Base-by-base conservation (phyloP, 2,888 invertebrate species). In the Agrochola macilenta region DNA sequence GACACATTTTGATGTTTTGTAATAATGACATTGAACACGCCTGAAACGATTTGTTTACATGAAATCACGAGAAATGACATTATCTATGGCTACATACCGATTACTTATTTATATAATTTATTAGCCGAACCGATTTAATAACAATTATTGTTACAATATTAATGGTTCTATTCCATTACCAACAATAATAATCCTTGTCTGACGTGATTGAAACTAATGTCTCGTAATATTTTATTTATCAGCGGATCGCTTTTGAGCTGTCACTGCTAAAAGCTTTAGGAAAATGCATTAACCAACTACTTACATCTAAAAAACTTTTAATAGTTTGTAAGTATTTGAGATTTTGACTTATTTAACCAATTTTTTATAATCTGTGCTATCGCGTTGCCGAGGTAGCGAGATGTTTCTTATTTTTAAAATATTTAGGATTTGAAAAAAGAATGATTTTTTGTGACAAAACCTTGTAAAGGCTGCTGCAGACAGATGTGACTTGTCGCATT, bases 171-270 rank as follows among this genome's bases (percentile, higher is more conserved):
- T 65, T 61, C 79, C 79, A 78, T 73, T 83, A 73, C 26, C 54
- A 57, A 58, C 20, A 35, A 72, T n/a, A 39, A 69, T 61, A 73
- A 73, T 65, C 63, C 58, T 78, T 71, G 23, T 35, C 68, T 69
- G 73, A 69, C 65, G 57, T 83, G 73, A 83, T 78, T 83, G 63
- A 14, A 60, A 69, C 20, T 58, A 83, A 83, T 83, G 69, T 46
- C 7, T 14, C 14, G 5, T 69, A 60, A 49, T 65, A 4, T 72
- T 69, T 83, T 78, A 81, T 71, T 63, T 78, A 71, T 61, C n/a
- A 35, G 23, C 35, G 11, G 23, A 66, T 66, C 60, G 23, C 63
- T 63, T 75, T 75, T 17, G 11, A 46, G 43, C 63, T 82, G 58
- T 76, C 76, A 69, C 17, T 64, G 63, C 49, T 76, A 75, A 76